These are phyloP conservation scores for Harpagoxenus sublaevis DNA, from an alignment of 2,888 invertebrate species.

Conservation along the genomic window DNA sequence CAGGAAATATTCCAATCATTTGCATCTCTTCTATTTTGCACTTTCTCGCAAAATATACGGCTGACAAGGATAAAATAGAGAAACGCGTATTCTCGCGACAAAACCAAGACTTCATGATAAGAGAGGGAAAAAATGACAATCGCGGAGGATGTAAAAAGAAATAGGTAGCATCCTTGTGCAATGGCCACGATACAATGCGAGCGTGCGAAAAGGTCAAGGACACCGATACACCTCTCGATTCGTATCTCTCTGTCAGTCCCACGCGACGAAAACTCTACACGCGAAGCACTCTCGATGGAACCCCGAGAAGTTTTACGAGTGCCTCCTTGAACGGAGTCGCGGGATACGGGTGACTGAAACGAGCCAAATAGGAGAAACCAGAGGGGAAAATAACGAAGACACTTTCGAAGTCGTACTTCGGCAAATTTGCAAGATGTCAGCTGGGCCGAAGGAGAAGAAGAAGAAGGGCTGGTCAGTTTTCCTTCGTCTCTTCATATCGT, in stretches of 20 bases:
- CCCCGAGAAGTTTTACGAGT: constrained; percentile 72
- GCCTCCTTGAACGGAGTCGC: constrained; percentile 53
- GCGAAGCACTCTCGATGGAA: constrained; percentile 60
- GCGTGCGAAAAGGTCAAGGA: constrained; percentile 71
- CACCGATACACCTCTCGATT: constrained; percentile 59
- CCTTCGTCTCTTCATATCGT: constrained; percentile 76
- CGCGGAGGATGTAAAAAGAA: constrained; percentile 34
- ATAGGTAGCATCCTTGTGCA: constrained; percentile 20
- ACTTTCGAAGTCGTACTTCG: constrained; percentile 65
- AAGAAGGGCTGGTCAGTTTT: background rate
- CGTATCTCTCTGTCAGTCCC: constrained; percentile 51
- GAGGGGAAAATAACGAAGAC: constrained; percentile 22
- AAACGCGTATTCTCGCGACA: constrained; percentile 12
- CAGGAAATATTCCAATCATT: constrained; percentile 2
- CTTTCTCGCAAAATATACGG: background rate
- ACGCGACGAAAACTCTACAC: constrained; percentile 22
- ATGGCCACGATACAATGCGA: constrained; percentile 20
- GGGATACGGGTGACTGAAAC: constrained; percentile 60
- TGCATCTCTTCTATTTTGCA: background rate
- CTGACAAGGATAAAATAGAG: background rate
- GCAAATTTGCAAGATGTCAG: constrained; percentile 73
- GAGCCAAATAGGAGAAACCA: constrained; percentile 36
- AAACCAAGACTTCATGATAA: constrained; percentile 3
- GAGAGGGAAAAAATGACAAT: constrained; percentile 16
- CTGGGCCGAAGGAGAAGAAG: constrained; percentile 16